Evolutionary conservation across 30 jellyfish, hydroid and myxozoan species (phyloP), one percentile per base, ranked within the genome.

Genomic region (Rhopilema esculentum): DNA sequence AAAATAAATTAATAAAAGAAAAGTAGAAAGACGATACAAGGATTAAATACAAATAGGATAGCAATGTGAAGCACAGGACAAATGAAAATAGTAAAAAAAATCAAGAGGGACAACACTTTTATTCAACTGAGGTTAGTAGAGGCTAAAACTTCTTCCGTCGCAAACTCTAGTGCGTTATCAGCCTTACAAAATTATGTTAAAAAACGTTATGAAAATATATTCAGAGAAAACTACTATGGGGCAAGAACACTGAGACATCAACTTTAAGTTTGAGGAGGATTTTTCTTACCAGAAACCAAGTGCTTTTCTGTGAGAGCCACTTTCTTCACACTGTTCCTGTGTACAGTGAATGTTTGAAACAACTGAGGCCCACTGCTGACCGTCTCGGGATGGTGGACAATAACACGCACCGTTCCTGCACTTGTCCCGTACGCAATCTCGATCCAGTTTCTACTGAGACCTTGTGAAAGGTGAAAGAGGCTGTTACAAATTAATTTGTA

Each of bases 351-450:
- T 50, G 99, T 96, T 40, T 96, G 97, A 70, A 91, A 96, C 27
- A 91, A 82, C 72, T 88, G 97, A 8, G 97, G 97, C 16, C 98
- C 98, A 57, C 98, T 96, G 85, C 98, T 92, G 27, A 96, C 97
- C 23, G 99, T 96, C 52, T 96, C 99, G 0, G 99, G 99, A 52
- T 91, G 99, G 77, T 96, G 98, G 71, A 91, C 99, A 48, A 96
- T 91, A 29, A 96, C 98, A 28, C 98, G 53, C 21, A 96, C 98
- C 1, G 95, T 49, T 6, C 99, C 99, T 6, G 99, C 72, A 64
- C 97, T 91, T 50, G 99, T 96, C 1, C 99, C 99, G 72, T 96
- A 96, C 9, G 99, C 99, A 1, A 96, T 91, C 72, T 96, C 99
- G 40, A 96, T 91, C 99, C 99, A 96, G 66, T 91, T 91, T 4